A percentile compares a stretch with the other conserved stretches of the same genome.
Evolutionary conservation across 2,113 vertebrate species (phyloP).

Genomic region (Pogonocichla stellata): DNA sequence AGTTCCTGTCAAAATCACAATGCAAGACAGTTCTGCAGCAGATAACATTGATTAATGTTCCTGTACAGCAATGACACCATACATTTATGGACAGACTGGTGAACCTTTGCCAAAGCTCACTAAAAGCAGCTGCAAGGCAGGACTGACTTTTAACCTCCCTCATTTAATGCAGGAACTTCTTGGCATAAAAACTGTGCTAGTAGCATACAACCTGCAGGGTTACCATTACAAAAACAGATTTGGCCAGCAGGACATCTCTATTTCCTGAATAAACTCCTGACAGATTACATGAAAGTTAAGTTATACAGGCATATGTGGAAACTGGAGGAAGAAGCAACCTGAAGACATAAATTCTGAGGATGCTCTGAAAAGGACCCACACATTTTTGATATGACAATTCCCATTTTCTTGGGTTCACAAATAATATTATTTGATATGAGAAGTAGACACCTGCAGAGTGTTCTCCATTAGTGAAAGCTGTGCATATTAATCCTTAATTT

Average conservation of each 20-base stretch:
- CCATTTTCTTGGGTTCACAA: neutral
- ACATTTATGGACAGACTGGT: constrained; percentile 50
- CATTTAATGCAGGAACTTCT: constrained; percentile 65
- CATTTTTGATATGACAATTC: neutral
- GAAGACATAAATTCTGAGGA: neutral
- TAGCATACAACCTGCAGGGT: constrained; percentile 59
- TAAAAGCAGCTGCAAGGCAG: constrained; percentile 74
- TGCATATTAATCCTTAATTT: neutral
- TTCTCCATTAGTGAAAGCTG: neutral
- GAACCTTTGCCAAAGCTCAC: constrained; percentile 59
- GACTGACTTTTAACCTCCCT: constrained; percentile 73
- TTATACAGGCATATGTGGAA: neutral
- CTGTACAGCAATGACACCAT: neutral
- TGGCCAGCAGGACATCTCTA: constrained; percentile 68
- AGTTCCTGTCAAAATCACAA: constrained; percentile 33
- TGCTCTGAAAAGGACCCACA: neutral
- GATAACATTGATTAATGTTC: constrained; percentile 55
- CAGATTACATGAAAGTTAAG: constrained; percentile 27
- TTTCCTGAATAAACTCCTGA: constrained; percentile 64
- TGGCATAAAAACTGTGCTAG: constrained; percentile 66
- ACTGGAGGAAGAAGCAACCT: neutral
- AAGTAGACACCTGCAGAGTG: neutral
- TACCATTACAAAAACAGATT: constrained; percentile 73
- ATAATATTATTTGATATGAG: neutral
- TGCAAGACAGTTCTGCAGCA: neutral